Evolutionary conservation across 2,888 invertebrate species (phyloP).

Genomic region (Agrochola litura): DNA sequence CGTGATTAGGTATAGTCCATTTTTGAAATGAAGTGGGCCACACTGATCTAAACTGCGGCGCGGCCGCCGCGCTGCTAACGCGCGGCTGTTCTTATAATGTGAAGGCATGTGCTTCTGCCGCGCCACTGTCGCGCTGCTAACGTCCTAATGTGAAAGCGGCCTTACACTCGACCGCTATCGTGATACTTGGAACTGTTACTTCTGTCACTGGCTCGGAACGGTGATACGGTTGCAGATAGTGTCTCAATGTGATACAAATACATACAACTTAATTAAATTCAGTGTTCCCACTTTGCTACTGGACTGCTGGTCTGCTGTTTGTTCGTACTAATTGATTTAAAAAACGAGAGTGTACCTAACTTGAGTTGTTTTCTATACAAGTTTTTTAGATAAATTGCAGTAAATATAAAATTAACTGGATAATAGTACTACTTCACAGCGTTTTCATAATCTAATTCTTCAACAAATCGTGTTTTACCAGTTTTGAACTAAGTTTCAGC

Average conservation of each 20-base stretch:
- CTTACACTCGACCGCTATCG: conserved; percentile 22
- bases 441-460: conserved; percentile 2
- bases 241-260: conserved; percentile 33
- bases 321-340: conserved; percentile 8
- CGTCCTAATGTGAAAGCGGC: too few relatives aligned
- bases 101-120: too few relatives aligned
- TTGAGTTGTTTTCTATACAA: background rate
- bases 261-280: conserved; percentile 46
- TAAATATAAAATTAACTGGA: background rate
- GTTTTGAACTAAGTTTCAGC: conserved; percentile 18
- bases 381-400: background rate
- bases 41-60: too few relatives aligned
- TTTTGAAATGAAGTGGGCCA: too few relatives aligned
- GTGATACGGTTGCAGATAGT: conserved; percentile 35
- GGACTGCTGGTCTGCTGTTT: background rate
- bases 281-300: conserved; percentile 21
- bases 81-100: too few relatives aligned
- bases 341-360: background rate
- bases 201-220: conserved; percentile 12
- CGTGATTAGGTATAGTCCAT: too few relatives aligned
- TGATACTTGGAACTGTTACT: conserved; percentile 41
- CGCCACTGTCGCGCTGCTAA: too few relatives aligned
- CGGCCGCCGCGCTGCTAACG: too few relatives aligned
- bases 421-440: conserved; percentile 3
- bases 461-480: background rate